Evolutionary conservation across 2,888 invertebrate genomes (phyloP), one percentile per base, ranked within the genome.

Genomic region (Alitta virens): DNA sequence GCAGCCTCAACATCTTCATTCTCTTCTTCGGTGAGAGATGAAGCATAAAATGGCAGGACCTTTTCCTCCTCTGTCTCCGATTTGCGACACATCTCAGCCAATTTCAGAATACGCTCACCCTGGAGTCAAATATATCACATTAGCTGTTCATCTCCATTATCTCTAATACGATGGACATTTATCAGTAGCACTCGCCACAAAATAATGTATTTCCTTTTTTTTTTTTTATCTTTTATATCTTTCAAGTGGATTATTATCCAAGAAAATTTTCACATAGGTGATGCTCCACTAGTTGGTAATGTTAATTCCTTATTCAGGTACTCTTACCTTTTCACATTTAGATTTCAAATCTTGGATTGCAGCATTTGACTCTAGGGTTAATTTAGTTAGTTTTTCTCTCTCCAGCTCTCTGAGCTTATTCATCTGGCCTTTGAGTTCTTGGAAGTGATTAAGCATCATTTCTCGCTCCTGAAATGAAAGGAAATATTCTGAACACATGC

Each of bases 11-110:
- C 75, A 64, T 81, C 79, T 7, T 76, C 76, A 62, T 74, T 70
- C 60, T 83, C 82, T 42, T 82, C 80, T 24, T 75, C 67, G 2
- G 79, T 81, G 33, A 82, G 73, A 1, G 82, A 80, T 1, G 78
- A 73, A 2, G 76, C 76, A 65, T 80, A 81, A 68, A 82, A 83
- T 21, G 83, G 83, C 50, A 83, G 69, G 3, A 83, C 81, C 58
- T 83, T 83, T 70, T 83, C 83, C 62, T 82, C 80, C 63, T 83
- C 83, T 14, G 82, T 82, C 66, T 83, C 82, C 57, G 80, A 63
- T 56, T 79, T 81, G 7, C 83, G 71, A 66, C 82, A 80, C 77
- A 81, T 80, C 71, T 83, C 82, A 5, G 80, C 74, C 51, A 80
- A 68, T 60, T 76, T 75, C 61, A 82, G 62, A 18, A 82, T 78